Percentiles rank a stretch among this genome's conserved stretches.
phyloP scores from a whole-genome alignment of 2,113 vertebrate genomes.

The Capreolus pygargus region DNA sequence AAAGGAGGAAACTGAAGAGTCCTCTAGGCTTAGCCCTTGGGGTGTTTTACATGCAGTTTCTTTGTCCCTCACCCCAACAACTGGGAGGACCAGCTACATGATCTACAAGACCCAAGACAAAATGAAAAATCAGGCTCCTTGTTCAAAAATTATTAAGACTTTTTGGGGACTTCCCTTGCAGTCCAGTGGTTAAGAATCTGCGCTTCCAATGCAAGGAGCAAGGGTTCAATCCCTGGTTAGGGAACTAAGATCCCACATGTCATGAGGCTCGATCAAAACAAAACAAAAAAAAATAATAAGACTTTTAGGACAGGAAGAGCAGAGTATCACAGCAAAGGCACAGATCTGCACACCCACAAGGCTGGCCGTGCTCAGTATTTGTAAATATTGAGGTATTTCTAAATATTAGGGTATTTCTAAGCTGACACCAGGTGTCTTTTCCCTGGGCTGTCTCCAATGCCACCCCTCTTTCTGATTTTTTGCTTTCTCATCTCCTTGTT shows the following conservation, averaged over 20 bases:
- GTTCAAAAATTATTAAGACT: neutral
- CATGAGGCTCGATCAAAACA: neutral
- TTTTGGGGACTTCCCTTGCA: neutral
- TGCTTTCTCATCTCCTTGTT: neutral
- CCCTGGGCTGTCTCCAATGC: neutral
- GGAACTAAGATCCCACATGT: neutral
- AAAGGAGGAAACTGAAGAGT: neutral
- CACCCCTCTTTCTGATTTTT: neutral
- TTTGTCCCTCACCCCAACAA: neutral
- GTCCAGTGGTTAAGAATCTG: neutral
- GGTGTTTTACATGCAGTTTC: no score
- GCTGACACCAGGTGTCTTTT: neutral
- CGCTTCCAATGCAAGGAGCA: neutral
- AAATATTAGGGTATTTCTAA: neutral
- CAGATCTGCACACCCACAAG: accelerated
- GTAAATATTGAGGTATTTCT: neutral
- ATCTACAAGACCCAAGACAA: accelerated
- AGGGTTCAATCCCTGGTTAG: neutral
- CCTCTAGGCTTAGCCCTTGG: accelerated
- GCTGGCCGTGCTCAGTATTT: neutral
- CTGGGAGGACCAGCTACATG: accelerated
- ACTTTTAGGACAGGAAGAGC: no score
- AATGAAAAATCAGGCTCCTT: neutral
- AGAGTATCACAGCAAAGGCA: accelerated
- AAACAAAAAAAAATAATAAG: neutral